Evolutionary conservation across 2,797 vertebrate species (phyloP), one percentile per base, ranked within the genome.

Genomic region (Adrianichthys oophorus): DNA sequence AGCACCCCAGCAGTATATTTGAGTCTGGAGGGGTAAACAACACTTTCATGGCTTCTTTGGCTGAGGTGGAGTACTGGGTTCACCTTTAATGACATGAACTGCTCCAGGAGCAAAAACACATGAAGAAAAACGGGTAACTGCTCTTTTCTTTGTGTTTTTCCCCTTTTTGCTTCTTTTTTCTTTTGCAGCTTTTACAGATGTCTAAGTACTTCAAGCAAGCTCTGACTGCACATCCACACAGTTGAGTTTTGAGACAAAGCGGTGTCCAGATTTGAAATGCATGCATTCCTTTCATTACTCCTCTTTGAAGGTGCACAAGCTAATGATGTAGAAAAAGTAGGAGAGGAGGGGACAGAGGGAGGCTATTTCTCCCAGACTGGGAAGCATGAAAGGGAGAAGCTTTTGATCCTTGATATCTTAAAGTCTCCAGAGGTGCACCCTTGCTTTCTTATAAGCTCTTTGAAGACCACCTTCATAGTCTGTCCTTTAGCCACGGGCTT

Each of bases 401-500:
- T 65, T 89, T 90, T 88, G 85, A 89, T 88, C 84, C 69, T 12
- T 69, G 75, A 80, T 88, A 85, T 89, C 83, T 82, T 78, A 70
- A 89, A 90, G 82, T 79, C 84, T 86, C 76, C 85, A 89, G 84
- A 83, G 78, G 76, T 75, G 60, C 48, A 60, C 79, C 49, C 68
- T 45, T 55, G 80, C 74, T 80, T 80, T 67, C 64, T 87, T 85
- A 83, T 78, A 80, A 73, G 72, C 74, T 69, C 74, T 86, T 82
- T 87, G 85, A 90, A 90, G 80, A 82, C 82, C 82, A 82, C 84
- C 84, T 74, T 73, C 74, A 69, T 53, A 52, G 52, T 43, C 67
- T 68, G 68, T 74, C 79, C 60, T 66, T 71, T 80, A 46, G 74
- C 69, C 60, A 43, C 7, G n/a, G 42, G 44, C 75, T 77, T 63